phyloP scores from a whole-genome alignment of 2,113 vertebrate species.

The Dicrurus megarhynchus region DNA sequence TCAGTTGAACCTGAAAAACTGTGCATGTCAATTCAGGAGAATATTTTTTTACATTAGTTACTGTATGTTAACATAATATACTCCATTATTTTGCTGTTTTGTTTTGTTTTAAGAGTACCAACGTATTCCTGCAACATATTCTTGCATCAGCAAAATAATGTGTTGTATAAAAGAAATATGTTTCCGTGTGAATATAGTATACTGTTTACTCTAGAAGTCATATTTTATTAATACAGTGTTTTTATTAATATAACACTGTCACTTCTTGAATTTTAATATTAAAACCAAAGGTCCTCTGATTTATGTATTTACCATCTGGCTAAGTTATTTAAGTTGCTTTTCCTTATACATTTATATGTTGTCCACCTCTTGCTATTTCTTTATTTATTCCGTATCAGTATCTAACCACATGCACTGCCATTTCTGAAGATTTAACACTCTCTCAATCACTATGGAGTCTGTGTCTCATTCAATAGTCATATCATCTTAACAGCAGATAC shows the following conservation, averaged over 20 bases:
- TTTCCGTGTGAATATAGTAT: constrained; percentile 62
- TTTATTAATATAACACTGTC: constrained; percentile 72
- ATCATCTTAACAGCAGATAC: constrained; percentile 62
- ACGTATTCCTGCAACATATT: constrained; percentile 62
- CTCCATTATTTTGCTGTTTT: constrained; percentile 67
- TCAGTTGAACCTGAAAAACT: constrained; percentile 50
- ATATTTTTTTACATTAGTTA: constrained; percentile 57
- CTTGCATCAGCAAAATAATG: constrained; percentile 63
- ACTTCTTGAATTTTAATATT: constrained; percentile 71
- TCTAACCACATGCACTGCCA: constrained; percentile 72
- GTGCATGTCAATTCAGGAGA: constrained; percentile 41
- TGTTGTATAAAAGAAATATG: constrained; percentile 68
- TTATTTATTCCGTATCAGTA: constrained; percentile 75
- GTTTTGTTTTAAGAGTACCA: constrained; percentile 61
- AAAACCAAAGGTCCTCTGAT: constrained; percentile 68
- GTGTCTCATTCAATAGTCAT: constrained; percentile 71
- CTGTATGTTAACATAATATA: constrained; percentile 38
- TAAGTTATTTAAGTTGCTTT: constrained; percentile 77
- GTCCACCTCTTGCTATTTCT: constrained; percentile 73
- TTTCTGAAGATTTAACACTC: constrained; percentile 69
- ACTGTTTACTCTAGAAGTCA: constrained; percentile 68
- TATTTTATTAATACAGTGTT: constrained; percentile 74
- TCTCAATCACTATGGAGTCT: constrained; percentile 73
- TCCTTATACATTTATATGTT: constrained; percentile 74
- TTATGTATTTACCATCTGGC: constrained; percentile 71